phyloP scores from a whole-genome alignment of 1,140 invertebrate species.

The Melipona quadrifasciata region DNA sequence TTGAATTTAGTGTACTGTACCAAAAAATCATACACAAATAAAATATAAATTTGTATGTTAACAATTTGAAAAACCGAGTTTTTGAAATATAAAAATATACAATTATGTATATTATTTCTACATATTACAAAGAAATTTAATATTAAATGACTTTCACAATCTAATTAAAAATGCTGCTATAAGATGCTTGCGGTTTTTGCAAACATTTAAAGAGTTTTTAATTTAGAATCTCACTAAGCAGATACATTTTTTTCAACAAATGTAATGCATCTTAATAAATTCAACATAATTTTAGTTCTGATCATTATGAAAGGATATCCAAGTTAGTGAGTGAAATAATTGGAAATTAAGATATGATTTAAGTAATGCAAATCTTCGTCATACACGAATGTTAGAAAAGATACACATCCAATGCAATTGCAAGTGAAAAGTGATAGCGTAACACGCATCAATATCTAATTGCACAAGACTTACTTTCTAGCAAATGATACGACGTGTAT shows the following conservation, averaged over 20 bases:
- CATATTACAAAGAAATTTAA: too few relatives aligned
- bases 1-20: not conserved
- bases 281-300: not conserved
- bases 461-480: slow-evolving; percentile 11
- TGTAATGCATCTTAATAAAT: not conserved
- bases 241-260: not conserved
- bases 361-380: not conserved
- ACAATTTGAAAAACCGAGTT: not conserved
- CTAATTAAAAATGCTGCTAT: too few relatives aligned
- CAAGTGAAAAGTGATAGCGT: not conserved
- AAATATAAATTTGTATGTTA: not conserved
- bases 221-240: not conserved
- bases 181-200: too few relatives aligned
- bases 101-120: not conserved
- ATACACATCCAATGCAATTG: not conserved
- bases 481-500: too few relatives aligned
- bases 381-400: not conserved
- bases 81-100: not conserved
- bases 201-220: not conserved
- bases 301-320: not conserved
- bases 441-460: not conserved
- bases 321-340: not conserved
- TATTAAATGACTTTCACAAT: not conserved
- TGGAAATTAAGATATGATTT: not conserved
- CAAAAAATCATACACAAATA: not conserved